Evolutionary conservation across 2,888 invertebrate genomes (phyloP), one percentile per base, ranked within the genome.

Genomic region (Pristionchus maxplancki): DNA sequence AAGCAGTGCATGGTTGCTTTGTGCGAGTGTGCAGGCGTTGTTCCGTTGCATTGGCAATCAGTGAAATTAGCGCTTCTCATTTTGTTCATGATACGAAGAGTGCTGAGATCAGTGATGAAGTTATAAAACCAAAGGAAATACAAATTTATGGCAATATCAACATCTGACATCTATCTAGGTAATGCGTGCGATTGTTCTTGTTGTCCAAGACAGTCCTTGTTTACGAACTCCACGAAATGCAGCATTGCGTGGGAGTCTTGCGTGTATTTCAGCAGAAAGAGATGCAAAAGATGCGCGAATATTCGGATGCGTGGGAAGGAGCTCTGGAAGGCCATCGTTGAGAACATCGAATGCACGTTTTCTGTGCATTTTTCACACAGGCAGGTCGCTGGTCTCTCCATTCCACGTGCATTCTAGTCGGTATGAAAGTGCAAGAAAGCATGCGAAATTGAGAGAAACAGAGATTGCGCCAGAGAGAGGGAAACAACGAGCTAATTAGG

Each of bases 301-400:
- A 58, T n/a, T 58, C 5, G 20, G 71, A 71, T 71, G 71, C 71
- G 71, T 71, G 71, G 71, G 71, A 71, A 37, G 2, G 71, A 37
- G 71, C 20, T 34, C 11, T 31, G 64, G 28, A 31, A 31, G 24
- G 24, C 9, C 58, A 37, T 34, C 20, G 20, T 13, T 17, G 37
- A 71, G 71, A 71, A 71, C 71, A 71, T 71, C 71, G 31, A 17
- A 64, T 64, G 71, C 37, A 40, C 37, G 71, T 37, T 34, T 40
- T 8, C 20, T 28, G 71, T 20, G 37, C 37, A 1, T 37, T 71
- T 71, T 71, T 37, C 71, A 71, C 71, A 37, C 17, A 24, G 15
- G 71, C 6, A 24, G 53, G 17, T 11, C 53, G 6, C 44, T 6
- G 5, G n/a, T 58, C 58, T 58, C n/a, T n/a, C n/a, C 4, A 58